A percentile compares a stretch with the other conserved stretches of the same genome.
These are phyloP conservation scores for Chromobotia macracanthus DNA, from an alignment of 2,797 vertebrate species.

Conservation along the genomic window DNA sequence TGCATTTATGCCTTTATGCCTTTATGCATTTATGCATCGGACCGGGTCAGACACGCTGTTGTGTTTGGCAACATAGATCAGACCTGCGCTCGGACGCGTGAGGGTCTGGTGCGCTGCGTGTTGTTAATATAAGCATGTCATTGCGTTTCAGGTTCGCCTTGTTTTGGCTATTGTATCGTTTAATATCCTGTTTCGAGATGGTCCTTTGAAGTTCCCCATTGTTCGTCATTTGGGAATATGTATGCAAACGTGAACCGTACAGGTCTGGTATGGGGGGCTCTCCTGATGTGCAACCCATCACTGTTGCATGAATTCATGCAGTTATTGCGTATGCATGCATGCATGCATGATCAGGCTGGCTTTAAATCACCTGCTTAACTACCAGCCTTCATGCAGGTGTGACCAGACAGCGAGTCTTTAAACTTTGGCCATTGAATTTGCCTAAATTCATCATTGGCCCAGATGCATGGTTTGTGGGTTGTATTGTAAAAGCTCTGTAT, in stretches of 20 bases:
- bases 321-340: slow-evolving; percentile 14
- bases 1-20: too few relatives aligned
- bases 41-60: neutral
- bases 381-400: neutral
- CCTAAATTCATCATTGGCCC: neutral
- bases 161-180: neutral
- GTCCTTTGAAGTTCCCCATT: neutral
- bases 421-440: slow-evolving; percentile 4
- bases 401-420: too few relatives aligned
- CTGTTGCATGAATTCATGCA: neutral
- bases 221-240: neutral
- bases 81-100: slow-evolving; percentile 18
- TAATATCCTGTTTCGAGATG: neutral
- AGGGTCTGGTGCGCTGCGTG: neutral
- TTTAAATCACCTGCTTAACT: slow-evolving; percentile 9
- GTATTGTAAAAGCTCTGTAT: neutral
- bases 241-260: neutral
- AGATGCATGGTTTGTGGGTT: neutral
- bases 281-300: neutral
- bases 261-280: neutral
- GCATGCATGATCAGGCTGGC: too few relatives aligned
- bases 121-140: neutral
- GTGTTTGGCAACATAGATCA: slow-evolving; percentile 21
- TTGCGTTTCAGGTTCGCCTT: neutral
- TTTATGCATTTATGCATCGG: too few relatives aligned